Evolutionary conservation across 2,113 vertebrate genomes (phyloP).

Genomic region (Tautogolabrus adspersus): DNA sequence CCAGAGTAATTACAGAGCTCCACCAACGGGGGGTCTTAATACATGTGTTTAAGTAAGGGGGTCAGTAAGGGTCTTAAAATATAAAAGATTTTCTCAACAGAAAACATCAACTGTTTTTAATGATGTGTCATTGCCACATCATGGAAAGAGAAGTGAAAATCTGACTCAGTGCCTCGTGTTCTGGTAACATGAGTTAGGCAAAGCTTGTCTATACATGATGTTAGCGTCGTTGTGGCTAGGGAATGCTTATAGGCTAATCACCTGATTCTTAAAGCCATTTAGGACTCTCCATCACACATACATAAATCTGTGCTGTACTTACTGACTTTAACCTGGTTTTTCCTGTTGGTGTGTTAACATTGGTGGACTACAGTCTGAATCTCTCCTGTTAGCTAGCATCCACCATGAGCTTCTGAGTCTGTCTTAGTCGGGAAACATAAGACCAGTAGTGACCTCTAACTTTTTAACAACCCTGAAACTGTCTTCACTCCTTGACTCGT

Average conservation of each 20-base stretch:
- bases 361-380: neutral
- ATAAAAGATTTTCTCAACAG: neutral
- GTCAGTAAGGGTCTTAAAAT: neutral
- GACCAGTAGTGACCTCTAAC: conserved; percentile 12
- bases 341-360: conserved; percentile 12
- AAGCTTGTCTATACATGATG: neutral
- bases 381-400: conserved; percentile 24
- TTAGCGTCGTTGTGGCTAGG: neutral
- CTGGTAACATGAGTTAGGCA: neutral
- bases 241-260: conserved; percentile 21
- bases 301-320: neutral
- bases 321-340: conserved; percentile 23
- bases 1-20: conserved; percentile 48
- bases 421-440: conserved; percentile 14
- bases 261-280: conserved; percentile 37
- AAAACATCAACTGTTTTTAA: neutral
- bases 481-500: neutral
- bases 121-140: conserved; percentile 3
- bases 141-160: neutral
- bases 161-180: conserved; percentile 8
- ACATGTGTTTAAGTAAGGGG: neutral
- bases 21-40: conserved; percentile 6
- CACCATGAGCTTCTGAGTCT: conserved; percentile 19
- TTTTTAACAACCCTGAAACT: conserved; percentile 4
- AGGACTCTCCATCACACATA: neutral